phyloP scores from a whole-genome alignment of 2,797 vertebrate genomes.

The Cyclura pinguis region DNA sequence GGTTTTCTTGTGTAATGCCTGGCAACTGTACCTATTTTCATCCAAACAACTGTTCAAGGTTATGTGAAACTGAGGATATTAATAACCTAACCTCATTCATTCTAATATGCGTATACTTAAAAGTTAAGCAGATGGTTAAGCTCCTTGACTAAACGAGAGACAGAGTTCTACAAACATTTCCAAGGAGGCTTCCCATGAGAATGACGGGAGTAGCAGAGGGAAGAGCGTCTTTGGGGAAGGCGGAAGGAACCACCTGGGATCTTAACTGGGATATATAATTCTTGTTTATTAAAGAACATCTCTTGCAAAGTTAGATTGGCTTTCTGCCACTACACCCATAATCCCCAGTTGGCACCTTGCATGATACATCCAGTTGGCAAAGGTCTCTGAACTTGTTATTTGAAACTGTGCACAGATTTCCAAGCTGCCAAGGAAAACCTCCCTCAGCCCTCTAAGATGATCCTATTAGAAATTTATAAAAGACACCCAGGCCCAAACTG shows the following conservation, averaged over 20 bases:
- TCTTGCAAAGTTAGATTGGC: conserved; percentile 1
- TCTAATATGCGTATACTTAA: conserved; percentile 37
- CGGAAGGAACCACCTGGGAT: background rate
- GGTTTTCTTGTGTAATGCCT: conserved; percentile 1
- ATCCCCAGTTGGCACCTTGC: conserved; percentile 33
- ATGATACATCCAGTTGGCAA: background rate
- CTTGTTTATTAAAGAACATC: conserved; percentile 16
- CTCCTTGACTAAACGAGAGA: conserved; percentile 14
- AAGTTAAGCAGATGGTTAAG: conserved; percentile 29
- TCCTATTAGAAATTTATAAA: background rate
- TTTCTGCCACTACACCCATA: conserved; percentile 18
- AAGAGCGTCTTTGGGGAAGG: background rate
- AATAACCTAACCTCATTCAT: conserved; percentile 32
- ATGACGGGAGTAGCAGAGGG: background rate
- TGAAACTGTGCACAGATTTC: conserved; percentile 22
- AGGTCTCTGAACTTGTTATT: background rate
- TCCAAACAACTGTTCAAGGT: conserved; percentile 9
- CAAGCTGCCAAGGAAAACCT: background rate
- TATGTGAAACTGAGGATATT: conserved; percentile 1
- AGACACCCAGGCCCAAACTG: background rate
- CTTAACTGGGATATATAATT: conserved; percentile 25
- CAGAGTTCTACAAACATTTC: conserved; percentile 9
- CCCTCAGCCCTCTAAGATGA: background rate
- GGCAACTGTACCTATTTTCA: conserved; percentile 9
- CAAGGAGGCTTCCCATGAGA: conserved; percentile 11